Conservation (phyloP, 2,888 invertebrate genomes). For the Dryocosmus kuriphilus region DNA sequence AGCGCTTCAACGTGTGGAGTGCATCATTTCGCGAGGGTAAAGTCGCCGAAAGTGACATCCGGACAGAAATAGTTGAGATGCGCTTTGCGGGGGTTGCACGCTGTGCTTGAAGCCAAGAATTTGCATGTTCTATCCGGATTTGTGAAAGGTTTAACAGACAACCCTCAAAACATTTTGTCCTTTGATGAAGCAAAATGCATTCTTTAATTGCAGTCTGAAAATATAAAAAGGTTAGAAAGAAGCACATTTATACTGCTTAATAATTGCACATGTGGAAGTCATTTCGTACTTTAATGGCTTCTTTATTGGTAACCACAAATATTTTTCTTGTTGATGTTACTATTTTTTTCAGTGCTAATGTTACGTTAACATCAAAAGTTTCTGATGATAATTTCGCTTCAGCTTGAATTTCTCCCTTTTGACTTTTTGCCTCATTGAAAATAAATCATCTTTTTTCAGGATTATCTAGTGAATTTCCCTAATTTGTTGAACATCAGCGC, state of each 20-base stretch:
- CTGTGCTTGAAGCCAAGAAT: background rate
- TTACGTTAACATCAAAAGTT: background rate
- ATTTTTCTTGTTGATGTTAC: too few relatives aligned
- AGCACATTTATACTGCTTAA: too few relatives aligned
- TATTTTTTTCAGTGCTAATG: too few relatives aligned
- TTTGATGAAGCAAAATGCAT: background rate
- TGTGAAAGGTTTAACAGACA: background rate
- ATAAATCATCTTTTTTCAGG: background rate
- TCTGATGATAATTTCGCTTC: background rate
- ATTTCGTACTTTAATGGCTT: too few relatives aligned
- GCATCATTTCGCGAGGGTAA: constrained; percentile 45
- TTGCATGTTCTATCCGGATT: background rate
- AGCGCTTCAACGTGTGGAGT: constrained; percentile 61
- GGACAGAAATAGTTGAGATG: constrained; percentile 58
- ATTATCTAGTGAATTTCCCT: background rate
- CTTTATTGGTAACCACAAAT: too few relatives aligned
- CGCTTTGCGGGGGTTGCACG: background rate
- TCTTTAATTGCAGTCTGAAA: too few relatives aligned
- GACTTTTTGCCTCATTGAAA: background rate
- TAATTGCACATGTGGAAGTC: too few relatives aligned
- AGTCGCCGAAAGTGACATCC: constrained; percentile 52
- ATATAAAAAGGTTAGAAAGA: too few relatives aligned
- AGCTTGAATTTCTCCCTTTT: background rate
- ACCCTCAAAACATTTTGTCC: background rate
- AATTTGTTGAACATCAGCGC: background rate